Base-by-base conservation (phyloP, 2,888 invertebrate genomes). In the Neoaliturus tenellus region DNA sequence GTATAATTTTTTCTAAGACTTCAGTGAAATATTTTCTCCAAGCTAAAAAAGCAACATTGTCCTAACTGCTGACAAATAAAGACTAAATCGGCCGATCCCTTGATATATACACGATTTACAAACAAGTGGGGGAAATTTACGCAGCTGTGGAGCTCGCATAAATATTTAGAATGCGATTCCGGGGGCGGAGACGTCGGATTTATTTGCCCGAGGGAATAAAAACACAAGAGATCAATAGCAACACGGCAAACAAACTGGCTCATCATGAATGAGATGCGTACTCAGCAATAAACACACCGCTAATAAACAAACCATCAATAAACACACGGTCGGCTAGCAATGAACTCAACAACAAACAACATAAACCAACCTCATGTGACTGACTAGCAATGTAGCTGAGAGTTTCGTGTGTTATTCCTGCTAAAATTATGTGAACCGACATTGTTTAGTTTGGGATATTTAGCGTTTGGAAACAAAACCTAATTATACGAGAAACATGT, bases 221-320 rank as follows among this genome's bases (percentile, higher is more conserved):
- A 71, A 71, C 71, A 41, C 71, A 71, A 71, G 62, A 71, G 71
- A 71, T 71, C 71, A 71, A 71, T 71, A 62, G 62, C 31, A 62
- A 62, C 62, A 55, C 55, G 23, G 17, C 14, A 20, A 31, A 62
- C 62, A 62, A 55, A 48, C 48, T 48, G 55, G 55, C 55, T 20
- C 55, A 62, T 62, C 62, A 62, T 62, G 62, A 62, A 62, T 62
- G 62, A 62, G 62, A 62, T 62, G 62, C 62, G 62, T 28, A 28
- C 62, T 31, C 62, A 31, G 62, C 62, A 62, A 62, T 62, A 62
- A 62, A 62, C 62, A 62, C 62, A 23, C 55, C 20, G 20, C n/a
- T 39, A 71, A 71, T 71, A 71, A 71, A 71, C 71, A 71, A 28
- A 62, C 62, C 23, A n/a, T 2, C 62, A 28, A 62, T 28, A 28